These are phyloP conservation scores for Colistium nudipinnis DNA, from an alignment of 2,113 vertebrate species.

Conservation along the genomic window DNA sequence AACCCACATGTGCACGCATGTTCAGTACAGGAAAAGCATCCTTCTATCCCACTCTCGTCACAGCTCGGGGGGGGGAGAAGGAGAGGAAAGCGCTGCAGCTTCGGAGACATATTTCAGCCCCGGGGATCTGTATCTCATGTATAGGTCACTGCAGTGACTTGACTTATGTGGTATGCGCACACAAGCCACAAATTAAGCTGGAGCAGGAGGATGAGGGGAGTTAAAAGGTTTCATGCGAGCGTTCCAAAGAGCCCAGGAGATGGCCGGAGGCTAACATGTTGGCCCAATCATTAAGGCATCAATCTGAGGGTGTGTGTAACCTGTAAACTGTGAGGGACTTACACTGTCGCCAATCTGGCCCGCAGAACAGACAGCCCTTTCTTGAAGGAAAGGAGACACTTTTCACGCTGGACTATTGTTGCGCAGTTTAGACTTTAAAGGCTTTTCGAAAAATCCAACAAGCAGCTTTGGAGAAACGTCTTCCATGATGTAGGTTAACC, in stretches of 20 bases:
- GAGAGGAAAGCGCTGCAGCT: conserved; percentile 47
- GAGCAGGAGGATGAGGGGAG: conserved; percentile 31
- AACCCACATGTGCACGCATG: conserved; percentile 1
- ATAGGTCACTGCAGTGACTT: conserved; percentile 52
- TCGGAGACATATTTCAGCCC: conserved; percentile 58
- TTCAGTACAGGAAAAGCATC: conserved; percentile 7
- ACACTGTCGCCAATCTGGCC: conserved; percentile 49
- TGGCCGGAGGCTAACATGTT: conserved; percentile 64
- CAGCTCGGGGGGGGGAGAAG: conserved; percentile 44
- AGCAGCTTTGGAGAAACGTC: not conserved
- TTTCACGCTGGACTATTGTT: conserved; percentile 1
- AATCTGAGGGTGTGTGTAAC: conserved; percentile 33
- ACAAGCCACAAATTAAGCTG: conserved; percentile 61
- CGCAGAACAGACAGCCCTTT: conserved; percentile 40
- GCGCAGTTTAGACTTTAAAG: conserved; percentile 3
- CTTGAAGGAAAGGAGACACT: conserved; percentile 48
- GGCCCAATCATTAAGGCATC: conserved; percentile 69
- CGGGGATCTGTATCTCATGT: conserved; percentile 51
- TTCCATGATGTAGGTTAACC: not conserved
- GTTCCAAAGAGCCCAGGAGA: conserved; percentile 50
- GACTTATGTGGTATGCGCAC: conserved; percentile 70
- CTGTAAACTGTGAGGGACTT: conserved; percentile 27
- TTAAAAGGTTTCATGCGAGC: conserved; percentile 57
- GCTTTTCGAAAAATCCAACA: not conserved
- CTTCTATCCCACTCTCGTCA: conserved; percentile 19